phyloP scores from a whole-genome alignment of 2,888 invertebrate species.

The Salticus scenicus region DNA sequence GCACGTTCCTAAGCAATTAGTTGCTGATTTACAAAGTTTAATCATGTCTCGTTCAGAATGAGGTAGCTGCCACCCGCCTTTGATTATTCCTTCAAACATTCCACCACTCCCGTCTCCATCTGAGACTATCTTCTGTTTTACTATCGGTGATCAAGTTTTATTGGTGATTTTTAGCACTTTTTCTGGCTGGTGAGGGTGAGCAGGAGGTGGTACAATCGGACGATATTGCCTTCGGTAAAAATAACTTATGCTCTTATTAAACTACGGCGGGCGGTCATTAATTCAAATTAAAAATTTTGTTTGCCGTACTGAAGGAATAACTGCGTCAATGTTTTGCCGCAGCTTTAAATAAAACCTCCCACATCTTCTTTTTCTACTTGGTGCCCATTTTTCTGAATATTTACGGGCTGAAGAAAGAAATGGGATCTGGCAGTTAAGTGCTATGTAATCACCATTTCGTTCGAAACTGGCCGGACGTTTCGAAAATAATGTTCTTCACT shows the following conservation, averaged over 20 bases:
- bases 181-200: slow-evolving; percentile 15
- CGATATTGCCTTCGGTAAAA: slow-evolving; percentile 48
- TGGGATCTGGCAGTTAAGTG: slow-evolving; percentile 69
- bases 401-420: slow-evolving; percentile 63
- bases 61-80: slow-evolving; percentile 15
- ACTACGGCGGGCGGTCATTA: slow-evolving; percentile 47
- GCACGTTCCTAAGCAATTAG: slow-evolving; percentile 69
- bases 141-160: slow-evolving; percentile 66
- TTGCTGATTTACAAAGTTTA: slow-evolving; percentile 70
- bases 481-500: slow-evolving; percentile 45
- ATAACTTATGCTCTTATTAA: slow-evolving; percentile 65
- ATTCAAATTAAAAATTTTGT: slow-evolving; percentile 70
- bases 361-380: not conserved
- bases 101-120: slow-evolving; percentile 24
- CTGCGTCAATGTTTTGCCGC: slow-evolving; percentile 61
- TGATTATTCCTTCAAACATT: slow-evolving; percentile 52
- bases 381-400: slow-evolving; percentile 51
- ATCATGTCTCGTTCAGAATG: slow-evolving; percentile 52
- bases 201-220: slow-evolving; percentile 41
- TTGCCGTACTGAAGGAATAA: slow-evolving; percentile 62
- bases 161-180: slow-evolving; percentile 68
- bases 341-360: slow-evolving; percentile 27
- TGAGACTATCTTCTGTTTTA: slow-evolving; percentile 61
- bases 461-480: slow-evolving; percentile 59
- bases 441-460: slow-evolving; percentile 69